These are phyloP conservation scores for Euclidia mi DNA, from an alignment of 2,888 invertebrate genomes.

Conservation along the genomic window DNA sequence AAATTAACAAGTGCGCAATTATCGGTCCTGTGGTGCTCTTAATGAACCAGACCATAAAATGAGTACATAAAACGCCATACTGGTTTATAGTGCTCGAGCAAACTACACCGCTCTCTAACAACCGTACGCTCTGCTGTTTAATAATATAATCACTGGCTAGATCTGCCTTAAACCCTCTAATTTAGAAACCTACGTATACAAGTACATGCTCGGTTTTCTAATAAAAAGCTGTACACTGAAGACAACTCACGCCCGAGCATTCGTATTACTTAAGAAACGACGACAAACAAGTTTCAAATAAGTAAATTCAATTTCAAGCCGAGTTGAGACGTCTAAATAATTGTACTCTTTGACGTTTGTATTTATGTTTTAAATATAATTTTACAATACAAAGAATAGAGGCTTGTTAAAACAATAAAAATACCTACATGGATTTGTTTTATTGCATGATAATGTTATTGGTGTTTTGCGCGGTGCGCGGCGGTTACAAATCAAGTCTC, in stretches of 20 bases:
- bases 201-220: background rate
- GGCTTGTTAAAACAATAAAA: constrained; percentile 5
- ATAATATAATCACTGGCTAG: constrained; percentile 22
- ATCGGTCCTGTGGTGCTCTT: constrained; percentile 29
- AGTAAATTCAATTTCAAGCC: constrained; percentile 41
- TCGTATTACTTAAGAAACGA: constrained; percentile 8
- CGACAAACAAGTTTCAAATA: constrained; percentile 43
- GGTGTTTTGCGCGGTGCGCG: constrained; percentile 9
- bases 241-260: background rate
- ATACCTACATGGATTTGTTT: constrained; percentile 9
- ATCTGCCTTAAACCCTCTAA: constrained; percentile 10
- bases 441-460: constrained; percentile 16
- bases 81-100: constrained; percentile 29
- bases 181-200: background rate
- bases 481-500: constrained; percentile 30
- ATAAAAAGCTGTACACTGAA: constrained; percentile 7
- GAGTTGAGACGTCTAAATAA: constrained; percentile 36
- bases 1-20: constrained; percentile 29
- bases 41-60: constrained; percentile 31
- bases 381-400: constrained; percentile 1
- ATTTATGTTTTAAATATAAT: constrained; percentile 18
- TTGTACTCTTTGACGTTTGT: constrained; percentile 22
- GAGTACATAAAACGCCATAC: constrained; percentile 19
- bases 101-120: constrained; percentile 20
- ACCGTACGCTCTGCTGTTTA: constrained; percentile 20